These are phyloP conservation scores for Phoebastria nigripes DNA, from an alignment of 2,797 vertebrate genomes.

Conservation along the genomic window DNA sequence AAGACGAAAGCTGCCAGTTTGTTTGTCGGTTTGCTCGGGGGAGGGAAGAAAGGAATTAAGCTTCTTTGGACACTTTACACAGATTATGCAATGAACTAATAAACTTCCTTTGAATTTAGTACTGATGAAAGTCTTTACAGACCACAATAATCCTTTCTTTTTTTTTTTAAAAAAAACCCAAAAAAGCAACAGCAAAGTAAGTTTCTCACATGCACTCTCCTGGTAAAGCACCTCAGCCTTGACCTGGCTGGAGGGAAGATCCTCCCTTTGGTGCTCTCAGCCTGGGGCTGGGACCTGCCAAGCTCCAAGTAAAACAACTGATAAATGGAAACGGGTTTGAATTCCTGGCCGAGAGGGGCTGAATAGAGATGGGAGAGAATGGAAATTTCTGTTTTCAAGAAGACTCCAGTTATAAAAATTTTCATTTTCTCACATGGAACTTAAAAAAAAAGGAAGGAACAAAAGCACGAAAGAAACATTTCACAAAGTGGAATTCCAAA, in stretches of 20 bases:
- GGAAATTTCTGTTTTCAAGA: conserved; percentile 15
- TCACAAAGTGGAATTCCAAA: not conserved
- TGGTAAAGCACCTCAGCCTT: not conserved
- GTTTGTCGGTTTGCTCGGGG: not conserved
- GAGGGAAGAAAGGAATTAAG: conserved; percentile 27
- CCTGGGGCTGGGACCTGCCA: not conserved
- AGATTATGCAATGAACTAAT: conserved; percentile 18
- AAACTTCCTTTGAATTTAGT: conserved; percentile 20
- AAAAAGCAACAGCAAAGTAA: not conserved
- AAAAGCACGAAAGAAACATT: not conserved
- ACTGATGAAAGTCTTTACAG: not conserved
- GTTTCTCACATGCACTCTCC: not conserved
- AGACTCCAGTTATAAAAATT: not conserved
- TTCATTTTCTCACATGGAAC: not conserved
- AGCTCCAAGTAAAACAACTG: not conserved
- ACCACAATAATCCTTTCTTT: not conserved
- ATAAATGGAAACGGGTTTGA: not conserved
- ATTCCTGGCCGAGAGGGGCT: not conserved
- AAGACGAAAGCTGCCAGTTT: not conserved
- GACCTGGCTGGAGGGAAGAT: not conserved
- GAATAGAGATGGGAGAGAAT: not conserved
- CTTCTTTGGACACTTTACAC: conserved; percentile 33
- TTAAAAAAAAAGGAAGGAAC: not conserved
- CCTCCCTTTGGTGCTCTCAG: not conserved
- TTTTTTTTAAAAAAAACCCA: not conserved